Evolutionary conservation across 1,140 invertebrate genomes (phyloP).

Genomic region (Drosophila ercepeae): DNA sequence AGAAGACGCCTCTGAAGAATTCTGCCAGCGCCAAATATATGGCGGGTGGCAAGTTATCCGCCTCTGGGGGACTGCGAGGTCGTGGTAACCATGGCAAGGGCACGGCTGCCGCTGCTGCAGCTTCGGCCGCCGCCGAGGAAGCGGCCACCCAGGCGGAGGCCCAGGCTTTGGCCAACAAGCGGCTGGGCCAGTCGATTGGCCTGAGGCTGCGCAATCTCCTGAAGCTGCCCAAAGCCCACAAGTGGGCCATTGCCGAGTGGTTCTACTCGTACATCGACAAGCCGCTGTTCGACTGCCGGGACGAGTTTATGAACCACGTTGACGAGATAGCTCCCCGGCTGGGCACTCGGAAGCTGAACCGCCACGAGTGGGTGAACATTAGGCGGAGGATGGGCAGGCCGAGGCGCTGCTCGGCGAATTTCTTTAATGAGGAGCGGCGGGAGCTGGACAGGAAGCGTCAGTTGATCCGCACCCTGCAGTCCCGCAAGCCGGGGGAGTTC

Average conservation of each 20-base stretch:
- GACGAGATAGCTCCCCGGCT: slow-evolving; percentile 97
- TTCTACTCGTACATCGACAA: slow-evolving; percentile 99
- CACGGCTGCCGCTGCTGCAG: slow-evolving; percentile 29
- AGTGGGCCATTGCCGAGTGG: slow-evolving; percentile 99
- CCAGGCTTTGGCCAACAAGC: slow-evolving; percentile 59
- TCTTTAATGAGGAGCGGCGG: slow-evolving; percentile 97
- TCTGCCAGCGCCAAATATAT: background rate
- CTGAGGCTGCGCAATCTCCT: slow-evolving; percentile 96
- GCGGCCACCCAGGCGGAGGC: slow-evolving; percentile 37
- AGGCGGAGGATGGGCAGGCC: slow-evolving; percentile 98
- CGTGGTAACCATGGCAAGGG: slow-evolving; percentile 16
- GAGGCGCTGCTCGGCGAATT: slow-evolving; percentile 95
- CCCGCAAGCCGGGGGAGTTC: slow-evolving; percentile 91
- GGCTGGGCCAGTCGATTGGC: slow-evolving; percentile 94
- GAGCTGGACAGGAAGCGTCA: slow-evolving; percentile 95
- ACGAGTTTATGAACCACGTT: slow-evolving; percentile 98
- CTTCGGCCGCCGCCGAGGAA: slow-evolving; percentile 32
- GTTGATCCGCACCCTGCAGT: slow-evolving; percentile 97
- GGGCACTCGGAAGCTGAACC: slow-evolving; percentile 92
- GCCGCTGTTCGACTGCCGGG: slow-evolving; percentile 96
- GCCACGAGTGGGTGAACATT: slow-evolving; percentile 98
- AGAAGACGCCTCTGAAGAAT: slow-evolving; percentile 37
- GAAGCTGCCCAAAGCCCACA: slow-evolving; percentile 99
- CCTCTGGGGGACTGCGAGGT: background rate
- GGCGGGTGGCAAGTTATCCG: background rate